Base-by-base conservation (phyloP, 1,140 invertebrate genomes). In the Ectropis grisescens region DNA sequence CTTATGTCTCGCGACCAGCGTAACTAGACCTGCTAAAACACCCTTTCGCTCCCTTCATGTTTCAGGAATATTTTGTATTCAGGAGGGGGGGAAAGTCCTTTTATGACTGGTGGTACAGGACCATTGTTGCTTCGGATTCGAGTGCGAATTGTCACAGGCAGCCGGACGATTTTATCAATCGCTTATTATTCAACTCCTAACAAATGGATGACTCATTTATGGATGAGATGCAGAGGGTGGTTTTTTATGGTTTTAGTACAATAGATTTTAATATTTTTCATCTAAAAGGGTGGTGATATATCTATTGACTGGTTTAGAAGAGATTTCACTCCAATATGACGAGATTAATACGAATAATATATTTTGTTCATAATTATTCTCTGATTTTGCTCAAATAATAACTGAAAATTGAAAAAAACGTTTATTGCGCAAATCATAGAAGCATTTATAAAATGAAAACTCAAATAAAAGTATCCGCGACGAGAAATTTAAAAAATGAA, bases 101-200 rank as follows among this genome's bases (percentile, higher is more conserved):
- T 27, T 55, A 54, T n/a, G 26, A 13, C 27, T 57, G 62, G 66
- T 55, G 46, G 46, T 46, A 12, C 23, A 19, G 16, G 26, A 56
- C 51, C 50, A 67, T 67, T 70, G 56, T 54, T 47, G 39, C 49
- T 47, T 58, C 54, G 60, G 62, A 60, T 65, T 65, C 58, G 58
- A 67, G 58, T 65, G 57, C 62, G 66, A 65, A 70, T 70, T 70
- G 66, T 70, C 66, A 70, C 58, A 60, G 56, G 49, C 62, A 67
- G 62, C 48, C 48, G 53, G 58, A 53, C 47, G 62, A 58, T 65
- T 67, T 67, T 65, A 67, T 70, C 60, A 58, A 70, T 67, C 60
- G 55, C 48, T 60, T 67, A 66, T 66, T 69, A 65, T 67, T 65
- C 51, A 54, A 44, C 44, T 45, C 31, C 37, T 58, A 53, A 67